Evolutionary conservation across 2,888 invertebrate species (phyloP).

Genomic region (Malacosoma neustria): DNA sequence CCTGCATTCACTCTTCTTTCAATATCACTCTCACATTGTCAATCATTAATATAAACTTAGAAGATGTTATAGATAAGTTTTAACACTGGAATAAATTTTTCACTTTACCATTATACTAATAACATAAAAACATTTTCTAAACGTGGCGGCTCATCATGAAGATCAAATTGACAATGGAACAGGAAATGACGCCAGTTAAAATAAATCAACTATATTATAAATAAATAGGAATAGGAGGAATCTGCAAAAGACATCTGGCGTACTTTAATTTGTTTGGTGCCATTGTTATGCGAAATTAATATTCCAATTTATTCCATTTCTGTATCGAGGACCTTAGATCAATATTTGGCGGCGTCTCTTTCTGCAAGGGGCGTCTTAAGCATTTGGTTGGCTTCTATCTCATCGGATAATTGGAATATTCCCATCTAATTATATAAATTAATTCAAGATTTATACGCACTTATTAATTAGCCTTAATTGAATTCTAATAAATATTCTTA

Average conservation of each 20-base stretch:
- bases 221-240: slow-evolving; percentile 47
- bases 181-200: slow-evolving; percentile 34
- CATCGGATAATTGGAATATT: slow-evolving; percentile 36
- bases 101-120: no score
- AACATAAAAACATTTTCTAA: no score
- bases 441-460: not conserved
- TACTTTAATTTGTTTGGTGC: slow-evolving; percentile 69
- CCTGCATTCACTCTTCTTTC: no score
- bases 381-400: slow-evolving; percentile 18
- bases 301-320: slow-evolving; percentile 73
- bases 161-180: slow-evolving; percentile 6
- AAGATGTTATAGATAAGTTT: no score
- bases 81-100: no score
- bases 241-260: slow-evolving; percentile 66
- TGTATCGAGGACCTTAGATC: slow-evolving; percentile 64
- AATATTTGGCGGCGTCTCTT: slow-evolving; percentile 58
- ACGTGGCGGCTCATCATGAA: no score
- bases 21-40: no score
- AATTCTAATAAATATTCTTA: no score
- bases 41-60: no score
- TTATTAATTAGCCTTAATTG: not conserved
- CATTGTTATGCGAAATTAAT: slow-evolving; percentile 73
- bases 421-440: slow-evolving; percentile 9
- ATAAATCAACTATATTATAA: slow-evolving; percentile 50
- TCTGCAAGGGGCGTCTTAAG: slow-evolving; percentile 30